Percentiles rank a stretch among this genome's conserved stretches.
phyloP scores from a whole-genome alignment of 2,113 vertebrate species.

The Pao palembangensis region DNA sequence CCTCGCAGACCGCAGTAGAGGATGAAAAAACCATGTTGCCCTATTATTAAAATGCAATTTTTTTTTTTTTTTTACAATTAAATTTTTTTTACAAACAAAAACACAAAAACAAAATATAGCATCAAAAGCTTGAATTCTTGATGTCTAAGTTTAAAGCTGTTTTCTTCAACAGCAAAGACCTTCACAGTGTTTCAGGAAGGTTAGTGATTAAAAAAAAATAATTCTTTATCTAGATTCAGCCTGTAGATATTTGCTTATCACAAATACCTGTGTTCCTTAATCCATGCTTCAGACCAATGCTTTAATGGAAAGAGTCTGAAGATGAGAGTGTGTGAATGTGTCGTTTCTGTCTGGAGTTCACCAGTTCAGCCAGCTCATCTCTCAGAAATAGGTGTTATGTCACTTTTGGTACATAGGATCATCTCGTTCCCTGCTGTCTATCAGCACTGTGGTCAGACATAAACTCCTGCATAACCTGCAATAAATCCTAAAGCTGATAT shows the following conservation, averaged over 20 bases:
- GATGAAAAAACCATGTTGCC: constrained; percentile 12
- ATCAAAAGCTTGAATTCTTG: too few relatives aligned
- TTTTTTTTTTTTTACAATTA: neutral
- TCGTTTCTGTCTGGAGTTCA: constrained; percentile 22
- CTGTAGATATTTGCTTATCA: too few relatives aligned
- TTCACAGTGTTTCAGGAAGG: constrained; percentile 39
- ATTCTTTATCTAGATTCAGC: too few relatives aligned
- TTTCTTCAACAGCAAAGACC: constrained; percentile 5
- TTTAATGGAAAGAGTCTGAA: too few relatives aligned
- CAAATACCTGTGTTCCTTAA: too few relatives aligned
- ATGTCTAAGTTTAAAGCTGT: neutral
- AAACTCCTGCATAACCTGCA: constrained; percentile 21
- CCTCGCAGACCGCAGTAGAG: constrained; percentile 27
- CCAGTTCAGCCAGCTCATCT: constrained; percentile 13
- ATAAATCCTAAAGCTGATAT: neutral
- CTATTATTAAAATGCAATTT: neutral
- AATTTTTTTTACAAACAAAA: too few relatives aligned
- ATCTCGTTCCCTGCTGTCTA: constrained; percentile 63
- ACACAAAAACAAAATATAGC: too few relatives aligned
- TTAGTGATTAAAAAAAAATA: too few relatives aligned
- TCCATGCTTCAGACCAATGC: too few relatives aligned
- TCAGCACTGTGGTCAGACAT: constrained; percentile 44
- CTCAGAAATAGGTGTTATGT: constrained; percentile 55
- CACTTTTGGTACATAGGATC: constrained; percentile 65
- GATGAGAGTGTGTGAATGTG: constrained; percentile 11